phyloP scores from a whole-genome alignment of 1,140 invertebrate genomes.

The Tetramorium alpestre region DNA sequence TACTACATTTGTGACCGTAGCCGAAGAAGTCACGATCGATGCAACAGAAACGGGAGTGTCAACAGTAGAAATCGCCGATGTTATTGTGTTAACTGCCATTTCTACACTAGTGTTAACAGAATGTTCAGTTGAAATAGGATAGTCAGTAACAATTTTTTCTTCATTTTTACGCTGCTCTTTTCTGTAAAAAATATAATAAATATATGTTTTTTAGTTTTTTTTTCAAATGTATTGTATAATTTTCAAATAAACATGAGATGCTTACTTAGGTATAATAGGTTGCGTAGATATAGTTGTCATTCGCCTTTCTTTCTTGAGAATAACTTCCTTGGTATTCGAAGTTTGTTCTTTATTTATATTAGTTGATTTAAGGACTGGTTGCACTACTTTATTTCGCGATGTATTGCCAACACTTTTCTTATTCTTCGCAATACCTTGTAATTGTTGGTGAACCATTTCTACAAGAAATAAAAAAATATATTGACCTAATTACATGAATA shows the following conservation, averaged over 20 bases:
- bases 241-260: neutral
- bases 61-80: slow-evolving; percentile 49
- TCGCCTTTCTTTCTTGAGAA: slow-evolving; percentile 81
- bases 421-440: slow-evolving; percentile 87
- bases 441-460: slow-evolving; percentile 88
- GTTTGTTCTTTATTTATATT: slow-evolving; percentile 83
- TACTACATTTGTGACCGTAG: slow-evolving; percentile 26
- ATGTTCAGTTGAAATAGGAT: slow-evolving; percentile 72
- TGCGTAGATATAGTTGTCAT: slow-evolving; percentile 76
- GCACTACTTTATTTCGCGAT: slow-evolving; percentile 81
- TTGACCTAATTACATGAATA: neutral
- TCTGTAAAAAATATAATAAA: slow-evolving; percentile 67
- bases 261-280: slow-evolving; percentile 78
- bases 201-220: neutral
- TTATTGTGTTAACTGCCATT: slow-evolving; percentile 48
- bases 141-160: slow-evolving; percentile 78
- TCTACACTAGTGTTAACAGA: slow-evolving; percentile 63
- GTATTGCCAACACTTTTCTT: slow-evolving; percentile 84
- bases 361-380: slow-evolving; percentile 75
- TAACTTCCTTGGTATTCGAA: slow-evolving; percentile 81
- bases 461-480: slow-evolving; percentile 49
- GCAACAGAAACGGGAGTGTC: slow-evolving; percentile 57
- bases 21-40: slow-evolving; percentile 53
- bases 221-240: neutral
- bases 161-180: slow-evolving; percentile 81